A percentile compares a stretch with the other conserved stretches of the same genome.
These are phyloP conservation scores for Tragelaphus buxtoni DNA, from an alignment of 2,113 vertebrate genomes.

Conservation along the genomic window DNA sequence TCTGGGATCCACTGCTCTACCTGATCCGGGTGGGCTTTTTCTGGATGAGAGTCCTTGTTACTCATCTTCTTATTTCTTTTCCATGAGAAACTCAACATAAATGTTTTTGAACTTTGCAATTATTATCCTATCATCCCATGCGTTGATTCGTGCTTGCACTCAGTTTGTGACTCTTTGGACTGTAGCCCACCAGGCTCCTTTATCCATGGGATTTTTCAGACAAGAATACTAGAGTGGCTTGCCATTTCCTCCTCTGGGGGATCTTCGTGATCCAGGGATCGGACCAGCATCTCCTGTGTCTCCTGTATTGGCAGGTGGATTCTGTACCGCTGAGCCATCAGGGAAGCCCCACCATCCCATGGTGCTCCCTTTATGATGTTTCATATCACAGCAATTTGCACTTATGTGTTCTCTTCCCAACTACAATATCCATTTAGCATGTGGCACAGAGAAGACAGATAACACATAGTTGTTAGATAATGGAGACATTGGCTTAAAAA, in stretches of 20 bases:
- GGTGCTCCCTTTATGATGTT: background rate
- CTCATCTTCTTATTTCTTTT: background rate
- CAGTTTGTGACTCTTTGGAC: background rate
- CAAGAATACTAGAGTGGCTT: background rate
- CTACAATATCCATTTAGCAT: background rate
- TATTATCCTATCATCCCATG: background rate
- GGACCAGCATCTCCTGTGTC: background rate
- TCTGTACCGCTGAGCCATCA: accelerated
- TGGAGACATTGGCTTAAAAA: background rate
- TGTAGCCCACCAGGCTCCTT: background rate
- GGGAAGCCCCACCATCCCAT: background rate
- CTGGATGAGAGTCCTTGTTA: background rate
- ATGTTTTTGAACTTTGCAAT: background rate
- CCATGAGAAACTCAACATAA: background rate
- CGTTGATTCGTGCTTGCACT: background rate
- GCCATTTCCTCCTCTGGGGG: background rate
- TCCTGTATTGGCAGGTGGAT: background rate
- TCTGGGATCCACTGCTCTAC: background rate
- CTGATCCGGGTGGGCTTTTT: background rate
- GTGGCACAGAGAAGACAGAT: background rate
- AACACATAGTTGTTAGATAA: background rate
- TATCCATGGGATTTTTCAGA: background rate
- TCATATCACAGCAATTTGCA: background rate
- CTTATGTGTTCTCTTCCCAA: background rate
- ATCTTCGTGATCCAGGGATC: accelerated